These are phyloP conservation scores for Camelus bactrianus DNA, from an alignment of 2,113 vertebrate genomes.

Conservation along the genomic window DNA sequence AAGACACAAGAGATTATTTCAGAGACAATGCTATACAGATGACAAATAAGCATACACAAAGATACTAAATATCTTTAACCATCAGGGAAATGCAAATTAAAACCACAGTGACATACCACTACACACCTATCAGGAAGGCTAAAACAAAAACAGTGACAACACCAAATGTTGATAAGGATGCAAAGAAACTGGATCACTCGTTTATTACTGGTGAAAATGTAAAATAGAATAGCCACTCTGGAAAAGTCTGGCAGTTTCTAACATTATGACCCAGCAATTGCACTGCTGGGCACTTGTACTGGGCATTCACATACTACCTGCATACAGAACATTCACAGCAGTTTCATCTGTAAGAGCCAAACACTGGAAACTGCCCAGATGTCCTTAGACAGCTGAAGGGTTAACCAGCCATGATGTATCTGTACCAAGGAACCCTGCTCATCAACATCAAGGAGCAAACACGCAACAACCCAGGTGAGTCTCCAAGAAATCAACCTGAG, in stretches of 20 bases:
- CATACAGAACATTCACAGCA: neutral
- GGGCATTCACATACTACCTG: neutral
- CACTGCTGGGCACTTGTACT: neutral
- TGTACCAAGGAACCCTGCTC: neutral
- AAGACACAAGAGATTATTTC: neutral
- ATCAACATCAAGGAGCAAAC: neutral
- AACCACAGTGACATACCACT: neutral
- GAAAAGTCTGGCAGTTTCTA: neutral
- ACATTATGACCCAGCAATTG: neutral
- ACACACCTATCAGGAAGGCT: neutral
- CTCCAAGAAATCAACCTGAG: neutral
- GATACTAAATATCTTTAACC: neutral
- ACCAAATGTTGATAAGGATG: neutral
- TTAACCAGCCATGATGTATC: neutral
- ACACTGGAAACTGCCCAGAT: neutral
- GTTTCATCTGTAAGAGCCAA: neutral
- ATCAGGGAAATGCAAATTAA: neutral
- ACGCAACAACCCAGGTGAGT: neutral
- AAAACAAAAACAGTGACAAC: neutral
- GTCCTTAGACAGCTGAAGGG: neutral
- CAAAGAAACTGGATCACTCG: neutral
- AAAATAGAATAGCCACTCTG: neutral
- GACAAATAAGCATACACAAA: neutral
- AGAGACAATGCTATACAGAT: neutral
- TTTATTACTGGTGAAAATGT: neutral